Conservation (phyloP, 1,140 invertebrate genomes). For the Euborellia annulipes region DNA sequence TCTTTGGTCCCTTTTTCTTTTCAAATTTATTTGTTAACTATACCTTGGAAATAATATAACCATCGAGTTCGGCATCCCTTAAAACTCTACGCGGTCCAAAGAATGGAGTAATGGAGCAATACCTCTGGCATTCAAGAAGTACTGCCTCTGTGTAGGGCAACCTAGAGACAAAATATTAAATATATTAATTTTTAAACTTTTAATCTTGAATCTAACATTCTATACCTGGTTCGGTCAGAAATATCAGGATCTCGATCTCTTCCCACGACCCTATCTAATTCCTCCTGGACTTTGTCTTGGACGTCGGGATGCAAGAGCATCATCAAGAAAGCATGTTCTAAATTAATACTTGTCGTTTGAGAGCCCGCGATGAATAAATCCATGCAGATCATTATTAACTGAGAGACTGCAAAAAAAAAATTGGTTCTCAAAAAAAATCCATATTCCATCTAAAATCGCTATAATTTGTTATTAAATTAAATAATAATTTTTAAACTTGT, state of each 20-base stretch:
- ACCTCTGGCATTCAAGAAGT: conserved; percentile 43
- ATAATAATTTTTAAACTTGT: too few species aligned
- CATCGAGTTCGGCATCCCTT: conserved; percentile 34
- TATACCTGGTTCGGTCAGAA: conserved; percentile 28
- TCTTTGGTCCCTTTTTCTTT: too few species aligned
- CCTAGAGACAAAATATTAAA: conserved; percentile 25
- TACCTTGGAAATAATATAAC: conserved; percentile 49
- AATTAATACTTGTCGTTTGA: conserved; percentile 50
- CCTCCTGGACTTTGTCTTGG: conserved; percentile 45
- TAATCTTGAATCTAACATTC: background rate
- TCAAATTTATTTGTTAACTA: background rate
- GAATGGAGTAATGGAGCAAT: conserved; percentile 42
- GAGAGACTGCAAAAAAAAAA: conserved; percentile 48
- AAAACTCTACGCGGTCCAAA: conserved; percentile 45
- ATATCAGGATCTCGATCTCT: conserved; percentile 23
- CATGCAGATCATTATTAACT: conserved; percentile 47
- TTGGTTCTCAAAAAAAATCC: too few species aligned
- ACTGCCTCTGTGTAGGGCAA: conserved; percentile 47
- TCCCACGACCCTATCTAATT: conserved; percentile 40
- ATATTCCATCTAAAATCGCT: background rate
- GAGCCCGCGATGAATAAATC: conserved; percentile 56
- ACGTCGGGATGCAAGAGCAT: conserved; percentile 45
- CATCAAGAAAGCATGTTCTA: conserved; percentile 54
- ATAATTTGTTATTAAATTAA: background rate
- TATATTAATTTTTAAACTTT: background rate